Evolutionary conservation across 2,888 invertebrate genomes (phyloP).

Genomic region (Arrhopalites spinosus): DNA sequence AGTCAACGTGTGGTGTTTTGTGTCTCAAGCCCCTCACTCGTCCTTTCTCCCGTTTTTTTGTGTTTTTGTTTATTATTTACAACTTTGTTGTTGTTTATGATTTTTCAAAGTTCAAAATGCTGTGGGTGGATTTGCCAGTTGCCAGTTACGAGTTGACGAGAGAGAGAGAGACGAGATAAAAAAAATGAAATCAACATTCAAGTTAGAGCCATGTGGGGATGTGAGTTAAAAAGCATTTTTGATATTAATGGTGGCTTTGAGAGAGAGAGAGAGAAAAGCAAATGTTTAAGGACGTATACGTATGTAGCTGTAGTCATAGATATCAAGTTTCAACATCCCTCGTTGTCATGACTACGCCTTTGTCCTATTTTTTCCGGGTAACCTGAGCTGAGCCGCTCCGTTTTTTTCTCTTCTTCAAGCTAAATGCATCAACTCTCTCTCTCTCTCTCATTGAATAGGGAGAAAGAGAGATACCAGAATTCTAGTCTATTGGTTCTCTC

Average conservation of each 20-base stretch:
- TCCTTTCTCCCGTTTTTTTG: no score
- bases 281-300: slow-evolving; percentile 15
- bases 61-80: no score
- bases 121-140: no score
- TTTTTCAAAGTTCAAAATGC: no score
- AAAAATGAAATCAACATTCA: background rate
- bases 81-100: no score
- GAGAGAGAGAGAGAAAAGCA: slow-evolving; percentile 38
- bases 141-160: background rate
- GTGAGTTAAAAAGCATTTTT: slow-evolving; percentile 2
- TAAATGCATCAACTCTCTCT: slow-evolving; percentile 30
- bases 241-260: background rate
- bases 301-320: no score
- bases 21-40: no score
- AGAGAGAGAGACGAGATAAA: background rate
- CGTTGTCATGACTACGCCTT: slow-evolving; percentile 48
- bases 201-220: background rate
- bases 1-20: no score
- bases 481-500: background rate
- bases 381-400: slow-evolving; percentile 49
- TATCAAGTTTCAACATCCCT: slow-evolving; percentile 47
- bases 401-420: slow-evolving; percentile 41
- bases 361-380: slow-evolving; percentile 39
- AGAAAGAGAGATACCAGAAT: background rate
- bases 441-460: slow-evolving; percentile 1